These are phyloP conservation scores for Epinotia ramella DNA, from an alignment of 2,888 invertebrate species.

Conservation along the genomic window DNA sequence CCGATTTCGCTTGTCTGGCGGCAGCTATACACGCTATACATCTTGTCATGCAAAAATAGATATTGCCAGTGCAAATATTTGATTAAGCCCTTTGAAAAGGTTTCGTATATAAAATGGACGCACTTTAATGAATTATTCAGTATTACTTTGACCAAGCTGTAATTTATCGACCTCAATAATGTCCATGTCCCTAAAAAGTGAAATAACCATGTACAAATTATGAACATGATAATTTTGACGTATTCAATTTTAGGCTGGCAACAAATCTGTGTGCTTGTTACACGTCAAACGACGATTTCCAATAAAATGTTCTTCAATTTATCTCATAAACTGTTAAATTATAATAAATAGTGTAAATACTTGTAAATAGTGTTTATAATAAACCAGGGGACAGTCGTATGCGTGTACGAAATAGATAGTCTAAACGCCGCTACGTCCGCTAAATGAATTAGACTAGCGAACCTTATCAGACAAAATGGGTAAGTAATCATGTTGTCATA, in stretches of 20 bases:
- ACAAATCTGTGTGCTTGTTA: slow-evolving; percentile 59
- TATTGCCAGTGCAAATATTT: neutral
- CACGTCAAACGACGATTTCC: slow-evolving; percentile 71
- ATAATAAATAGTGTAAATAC: slow-evolving; percentile 51
- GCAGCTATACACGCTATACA: no score
- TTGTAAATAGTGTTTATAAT: slow-evolving; percentile 54
- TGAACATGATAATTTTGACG: slow-evolving; percentile 32
- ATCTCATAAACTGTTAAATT: slow-evolving; percentile 55
- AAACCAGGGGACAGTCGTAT: slow-evolving; percentile 54
- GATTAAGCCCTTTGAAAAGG: neutral
- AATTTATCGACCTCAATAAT: neutral
- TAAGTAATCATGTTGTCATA: slow-evolving; percentile 61
- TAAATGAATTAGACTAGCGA: slow-evolving; percentile 73
- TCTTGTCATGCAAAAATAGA: neutral
- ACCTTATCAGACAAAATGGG: slow-evolving; percentile 72
- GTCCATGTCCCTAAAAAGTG: neutral
- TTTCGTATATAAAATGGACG: neutral
- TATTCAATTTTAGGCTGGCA: slow-evolving; percentile 32
- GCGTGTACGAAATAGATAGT: slow-evolving; percentile 52
- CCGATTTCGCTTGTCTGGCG: no score
- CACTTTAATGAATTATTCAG: neutral
- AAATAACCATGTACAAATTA: neutral
- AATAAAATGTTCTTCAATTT: slow-evolving; percentile 66
- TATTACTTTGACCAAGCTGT: neutral
- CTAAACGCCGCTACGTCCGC: slow-evolving; percentile 67